A percentile compares a stretch with the other conserved stretches of the same genome.
Conservation (phyloP, 2,888 invertebrate species). For the Drosophila flavopinicola region DNA sequence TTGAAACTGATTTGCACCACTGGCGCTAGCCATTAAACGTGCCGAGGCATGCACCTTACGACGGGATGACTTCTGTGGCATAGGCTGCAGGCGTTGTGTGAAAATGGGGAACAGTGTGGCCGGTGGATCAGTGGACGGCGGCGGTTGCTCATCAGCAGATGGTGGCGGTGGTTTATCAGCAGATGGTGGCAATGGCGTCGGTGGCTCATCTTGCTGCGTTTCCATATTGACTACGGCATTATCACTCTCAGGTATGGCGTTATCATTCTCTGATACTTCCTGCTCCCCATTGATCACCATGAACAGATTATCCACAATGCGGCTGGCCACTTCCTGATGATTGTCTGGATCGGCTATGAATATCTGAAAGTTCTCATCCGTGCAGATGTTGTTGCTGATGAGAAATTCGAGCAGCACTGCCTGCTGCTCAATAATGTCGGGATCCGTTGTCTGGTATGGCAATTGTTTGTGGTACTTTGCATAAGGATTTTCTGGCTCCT, state of each 20-base stretch:
- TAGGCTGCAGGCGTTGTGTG: conserved; percentile 66
- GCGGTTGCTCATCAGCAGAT: background rate
- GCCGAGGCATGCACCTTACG: conserved; percentile 62
- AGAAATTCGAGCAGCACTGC: conserved; percentile 81
- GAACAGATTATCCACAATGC: conserved; percentile 80
- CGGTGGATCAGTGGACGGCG: conserved; percentile 1
- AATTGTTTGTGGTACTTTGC: conserved; percentile 74
- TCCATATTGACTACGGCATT: background rate
- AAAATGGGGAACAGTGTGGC: conserved; percentile 85
- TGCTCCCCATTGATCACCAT: conserved; percentile 70
- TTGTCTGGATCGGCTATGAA: conserved; percentile 83
- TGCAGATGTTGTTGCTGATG: conserved; percentile 83
- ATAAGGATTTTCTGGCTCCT: conserved; percentile 49
- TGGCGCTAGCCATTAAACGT: conserved; percentile 76
- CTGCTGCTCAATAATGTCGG: conserved; percentile 81
- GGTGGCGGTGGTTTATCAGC: background rate
- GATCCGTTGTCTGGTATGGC: conserved; percentile 82
- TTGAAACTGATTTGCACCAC: conserved; percentile 88
- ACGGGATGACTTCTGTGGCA: conserved; percentile 80
- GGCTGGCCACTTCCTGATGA: conserved; percentile 81
- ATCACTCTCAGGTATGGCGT: background rate
- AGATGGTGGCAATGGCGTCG: background rate
- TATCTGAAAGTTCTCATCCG: conserved; percentile 82
- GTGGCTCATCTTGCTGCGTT: background rate
- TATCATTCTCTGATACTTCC: background rate